Percentiles rank a stretch among this genome's conserved stretches.
These are phyloP conservation scores for Synaphobranchus kaupii DNA, from an alignment of 2,797 vertebrate species.

Conservation along the genomic window DNA sequence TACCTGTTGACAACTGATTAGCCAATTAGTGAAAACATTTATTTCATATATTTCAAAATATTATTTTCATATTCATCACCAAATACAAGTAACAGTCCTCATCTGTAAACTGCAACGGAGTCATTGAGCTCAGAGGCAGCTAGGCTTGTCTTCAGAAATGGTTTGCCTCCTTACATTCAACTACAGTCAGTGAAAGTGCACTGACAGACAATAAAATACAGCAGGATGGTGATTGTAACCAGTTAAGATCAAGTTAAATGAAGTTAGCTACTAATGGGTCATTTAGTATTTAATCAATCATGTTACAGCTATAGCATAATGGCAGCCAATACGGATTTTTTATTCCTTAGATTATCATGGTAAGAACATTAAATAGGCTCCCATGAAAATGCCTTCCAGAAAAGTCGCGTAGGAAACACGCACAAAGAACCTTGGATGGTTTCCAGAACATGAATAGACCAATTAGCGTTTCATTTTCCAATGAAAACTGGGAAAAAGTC, in stretches of 20 bases:
- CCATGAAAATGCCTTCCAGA: background rate
- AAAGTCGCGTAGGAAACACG: background rate
- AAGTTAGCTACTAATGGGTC: background rate
- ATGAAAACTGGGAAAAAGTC: background rate
- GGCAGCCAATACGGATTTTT: background rate
- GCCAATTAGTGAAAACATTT: background rate
- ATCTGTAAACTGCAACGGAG: background rate
- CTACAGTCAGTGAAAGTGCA: background rate
- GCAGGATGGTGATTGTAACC: background rate
- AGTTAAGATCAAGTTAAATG: background rate
- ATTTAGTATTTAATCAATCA: background rate
- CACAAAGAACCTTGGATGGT: background rate
- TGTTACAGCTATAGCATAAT: background rate
- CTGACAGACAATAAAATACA: background rate
- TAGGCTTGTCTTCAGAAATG: background rate
- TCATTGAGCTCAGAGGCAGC: background rate
- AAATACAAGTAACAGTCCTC: background rate
- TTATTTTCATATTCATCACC: background rate
- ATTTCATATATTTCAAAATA: background rate
- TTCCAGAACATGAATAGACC: slow-evolving; percentile 15
- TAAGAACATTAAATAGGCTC: background rate
- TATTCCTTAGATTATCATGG: background rate
- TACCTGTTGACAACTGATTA: background rate
- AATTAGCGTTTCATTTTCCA: slow-evolving; percentile 4
- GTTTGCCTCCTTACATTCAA: background rate